Conservation (phyloP, 2,113 vertebrate species). For the Carollia perspicillata region DNA sequence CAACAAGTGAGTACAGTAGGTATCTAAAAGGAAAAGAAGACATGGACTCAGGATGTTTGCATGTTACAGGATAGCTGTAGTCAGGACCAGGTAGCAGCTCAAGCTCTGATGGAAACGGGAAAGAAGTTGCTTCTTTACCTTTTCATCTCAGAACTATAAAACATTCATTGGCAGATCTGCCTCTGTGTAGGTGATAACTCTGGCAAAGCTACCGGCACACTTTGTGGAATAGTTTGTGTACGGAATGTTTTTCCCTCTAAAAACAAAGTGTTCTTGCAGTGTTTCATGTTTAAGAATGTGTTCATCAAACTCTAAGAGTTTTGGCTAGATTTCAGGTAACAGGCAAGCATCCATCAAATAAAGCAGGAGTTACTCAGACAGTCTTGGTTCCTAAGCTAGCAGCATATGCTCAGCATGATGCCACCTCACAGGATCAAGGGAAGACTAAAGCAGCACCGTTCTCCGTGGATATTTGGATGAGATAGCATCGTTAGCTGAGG, state of each 20-base stretch:
- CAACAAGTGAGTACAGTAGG: not conserved
- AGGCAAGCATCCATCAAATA: not conserved
- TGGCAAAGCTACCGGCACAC: not conserved
- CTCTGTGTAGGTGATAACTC: not conserved
- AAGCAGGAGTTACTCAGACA: not conserved
- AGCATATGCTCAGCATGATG: not conserved
- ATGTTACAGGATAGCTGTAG: fast-evolving
- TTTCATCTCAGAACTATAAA: not conserved
- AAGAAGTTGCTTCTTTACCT: not conserved
- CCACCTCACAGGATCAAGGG: not conserved
- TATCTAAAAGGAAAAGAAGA: not conserved
- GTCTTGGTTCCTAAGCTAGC: not conserved
- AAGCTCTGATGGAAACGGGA: not conserved
- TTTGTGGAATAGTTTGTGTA: not conserved
- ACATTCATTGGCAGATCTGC: not conserved
- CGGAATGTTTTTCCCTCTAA: not conserved
- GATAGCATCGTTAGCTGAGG: not conserved
- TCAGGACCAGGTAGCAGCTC: not conserved
- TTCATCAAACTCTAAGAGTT: conserved; percentile 17
- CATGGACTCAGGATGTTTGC: not conserved
- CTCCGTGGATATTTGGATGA: not conserved
- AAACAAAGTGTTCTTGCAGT: not conserved
- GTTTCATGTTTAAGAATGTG: conserved; percentile 23
- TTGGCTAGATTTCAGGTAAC: conserved; percentile 31
- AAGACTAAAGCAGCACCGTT: not conserved